These are phyloP conservation scores for Cyclargus thomasi DNA, from an alignment of 1,140 invertebrate species.

Conservation along the genomic window DNA sequence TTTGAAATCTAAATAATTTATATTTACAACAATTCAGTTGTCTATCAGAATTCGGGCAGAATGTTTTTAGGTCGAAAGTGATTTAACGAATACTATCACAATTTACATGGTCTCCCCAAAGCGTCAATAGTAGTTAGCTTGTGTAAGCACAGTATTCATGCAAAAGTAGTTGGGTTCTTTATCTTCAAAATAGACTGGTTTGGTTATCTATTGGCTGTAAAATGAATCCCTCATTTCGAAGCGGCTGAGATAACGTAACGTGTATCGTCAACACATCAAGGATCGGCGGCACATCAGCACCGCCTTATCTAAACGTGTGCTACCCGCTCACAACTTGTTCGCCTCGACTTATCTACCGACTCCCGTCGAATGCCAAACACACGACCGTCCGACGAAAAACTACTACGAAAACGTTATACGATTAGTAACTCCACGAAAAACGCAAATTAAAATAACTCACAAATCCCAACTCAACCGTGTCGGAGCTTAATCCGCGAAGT, in stretches of 20 bases:
- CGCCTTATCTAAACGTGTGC: background rate
- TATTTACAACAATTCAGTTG: too few species aligned
- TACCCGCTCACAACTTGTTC: background rate
- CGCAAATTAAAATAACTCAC: conserved; percentile 74
- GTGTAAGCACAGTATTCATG: too few species aligned
- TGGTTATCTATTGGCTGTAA: conserved; percentile 6
- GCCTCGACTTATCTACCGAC: background rate
- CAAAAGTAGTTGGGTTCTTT: background rate
- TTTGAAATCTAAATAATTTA: too few species aligned
- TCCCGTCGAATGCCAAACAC: background rate
- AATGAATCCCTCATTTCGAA: background rate
- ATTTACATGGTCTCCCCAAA: too few species aligned
- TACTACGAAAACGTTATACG: conserved; percentile 2
- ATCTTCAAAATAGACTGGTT: background rate
- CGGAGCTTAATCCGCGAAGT: conserved; percentile 73
- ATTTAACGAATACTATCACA: too few species aligned
- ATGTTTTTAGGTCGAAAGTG: too few species aligned
- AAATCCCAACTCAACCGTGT: conserved; percentile 73
- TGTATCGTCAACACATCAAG: conserved; percentile 7
- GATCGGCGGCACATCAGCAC: background rate
- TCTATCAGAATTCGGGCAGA: too few species aligned
- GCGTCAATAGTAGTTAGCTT: too few species aligned
- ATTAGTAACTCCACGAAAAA: conserved; percentile 56
- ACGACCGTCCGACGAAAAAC: conserved; percentile 17
- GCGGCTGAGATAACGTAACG: background rate